phyloP scores from a whole-genome alignment of 2,888 invertebrate species.

The Mesochorus sp. region DNA sequence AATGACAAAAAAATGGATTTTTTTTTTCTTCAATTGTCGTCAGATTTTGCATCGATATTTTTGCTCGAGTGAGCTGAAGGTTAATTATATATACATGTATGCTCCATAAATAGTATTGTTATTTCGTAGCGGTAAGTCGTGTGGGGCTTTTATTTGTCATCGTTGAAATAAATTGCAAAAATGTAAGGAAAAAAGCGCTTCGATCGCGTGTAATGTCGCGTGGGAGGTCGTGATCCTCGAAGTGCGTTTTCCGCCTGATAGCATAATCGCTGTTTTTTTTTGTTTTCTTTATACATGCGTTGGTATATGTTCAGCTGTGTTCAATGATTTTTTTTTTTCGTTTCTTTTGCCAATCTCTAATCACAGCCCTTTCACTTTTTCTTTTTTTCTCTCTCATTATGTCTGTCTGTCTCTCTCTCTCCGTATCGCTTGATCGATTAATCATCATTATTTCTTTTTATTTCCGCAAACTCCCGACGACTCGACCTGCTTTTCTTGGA shows the following conservation, averaged over 20 bases:
- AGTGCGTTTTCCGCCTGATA: background rate
- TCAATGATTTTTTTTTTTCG: background rate
- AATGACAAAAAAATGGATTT: too few relatives aligned
- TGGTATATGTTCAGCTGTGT: background rate
- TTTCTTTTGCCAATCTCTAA: background rate
- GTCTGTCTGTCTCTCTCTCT: conserved; percentile 27
- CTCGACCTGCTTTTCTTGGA: conserved; percentile 29
- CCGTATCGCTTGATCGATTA: background rate
- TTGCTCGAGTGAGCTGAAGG: background rate
- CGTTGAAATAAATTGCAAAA: conserved; percentile 1
- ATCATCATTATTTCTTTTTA: conserved; percentile 52
- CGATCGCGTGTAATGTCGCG: background rate
- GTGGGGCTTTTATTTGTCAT: conserved; percentile 14
- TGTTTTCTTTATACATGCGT: background rate
- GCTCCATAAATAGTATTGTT: conserved; percentile 44
- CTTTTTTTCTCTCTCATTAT: conserved; percentile 6
- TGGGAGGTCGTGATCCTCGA: conserved; percentile 14
- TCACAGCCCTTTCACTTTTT: background rate
- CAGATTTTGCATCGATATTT: too few relatives aligned
- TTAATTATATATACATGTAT: background rate
- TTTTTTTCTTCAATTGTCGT: too few relatives aligned
- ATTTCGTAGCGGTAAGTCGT: conserved; percentile 23
- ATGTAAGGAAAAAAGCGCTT: background rate
- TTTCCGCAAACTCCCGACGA: conserved; percentile 30
- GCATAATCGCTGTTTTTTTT: background rate